Evolutionary conservation across 2,113 vertebrate species (phyloP).

Genomic region (Axis porcinus): DNA sequence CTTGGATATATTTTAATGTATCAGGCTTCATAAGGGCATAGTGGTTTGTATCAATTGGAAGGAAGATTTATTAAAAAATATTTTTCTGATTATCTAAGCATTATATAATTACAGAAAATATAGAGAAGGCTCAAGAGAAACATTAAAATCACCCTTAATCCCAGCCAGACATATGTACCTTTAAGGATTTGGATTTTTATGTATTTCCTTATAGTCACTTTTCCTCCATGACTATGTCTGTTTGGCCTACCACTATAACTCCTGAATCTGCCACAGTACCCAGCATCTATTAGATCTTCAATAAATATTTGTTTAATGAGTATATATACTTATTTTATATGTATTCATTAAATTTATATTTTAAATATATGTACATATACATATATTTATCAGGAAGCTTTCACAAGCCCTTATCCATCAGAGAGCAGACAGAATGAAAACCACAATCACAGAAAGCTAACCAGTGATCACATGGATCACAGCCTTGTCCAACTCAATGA

Average conservation of each 20-base stretch:
- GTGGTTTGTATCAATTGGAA: neutral
- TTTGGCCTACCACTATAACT: neutral
- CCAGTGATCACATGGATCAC: neutral
- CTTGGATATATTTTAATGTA: neutral
- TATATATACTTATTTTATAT: constrained; percentile 4
- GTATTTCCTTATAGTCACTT: constrained; percentile 16
- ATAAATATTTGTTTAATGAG: neutral
- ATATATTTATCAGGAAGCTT: neutral
- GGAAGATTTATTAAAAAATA: neutral
- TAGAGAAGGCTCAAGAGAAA: neutral
- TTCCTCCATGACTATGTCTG: neutral
- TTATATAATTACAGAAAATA: constrained; percentile 9
- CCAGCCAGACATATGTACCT: neutral
- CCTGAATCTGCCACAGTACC: neutral
- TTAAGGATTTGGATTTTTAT: constrained; percentile 5
- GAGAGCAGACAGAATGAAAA: neutral
- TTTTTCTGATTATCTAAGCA: neutral
- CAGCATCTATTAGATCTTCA: neutral
- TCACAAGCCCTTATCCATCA: neutral
- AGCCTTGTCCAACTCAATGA: neutral
- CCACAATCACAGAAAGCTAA: neutral
- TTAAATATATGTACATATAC: neutral
- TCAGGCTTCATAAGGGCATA: neutral
- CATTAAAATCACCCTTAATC: neutral
- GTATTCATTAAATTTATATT: neutral